Percentiles rank a stretch among this genome's conserved stretches.
Evolutionary conservation across 2,888 invertebrate genomes (phyloP).

Genomic region (Liopterus haemorrhoidalis): DNA sequence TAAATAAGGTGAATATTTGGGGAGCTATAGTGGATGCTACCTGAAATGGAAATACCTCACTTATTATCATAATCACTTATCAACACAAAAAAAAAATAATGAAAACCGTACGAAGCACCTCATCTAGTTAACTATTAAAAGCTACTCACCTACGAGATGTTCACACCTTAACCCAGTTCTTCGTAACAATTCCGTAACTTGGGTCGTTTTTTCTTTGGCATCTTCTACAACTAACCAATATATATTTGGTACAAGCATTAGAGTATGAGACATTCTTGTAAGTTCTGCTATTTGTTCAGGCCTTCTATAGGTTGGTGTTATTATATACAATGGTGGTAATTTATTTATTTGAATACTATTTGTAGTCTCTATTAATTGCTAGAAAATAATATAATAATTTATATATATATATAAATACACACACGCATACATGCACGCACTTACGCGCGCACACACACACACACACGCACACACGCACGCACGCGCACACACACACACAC

Average conservation of each 20-base stretch:
- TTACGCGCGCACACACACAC: too few species aligned
- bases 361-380: too few species aligned
- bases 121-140: conserved; percentile 6
- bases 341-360: too few species aligned
- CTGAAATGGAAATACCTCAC: not conserved
- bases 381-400: too few species aligned
- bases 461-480: too few species aligned
- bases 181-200: conserved; percentile 67
- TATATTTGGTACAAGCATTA: conserved; percentile 79
- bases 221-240: conserved; percentile 95
- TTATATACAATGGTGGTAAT: conserved; percentile 57
- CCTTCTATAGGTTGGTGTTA: conserved; percentile 70
- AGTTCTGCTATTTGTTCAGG: conserved; percentile 76
- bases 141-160: conserved; percentile 51
- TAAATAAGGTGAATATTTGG: not conserved
- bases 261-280: conserved; percentile 79
- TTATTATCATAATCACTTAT: too few species aligned
- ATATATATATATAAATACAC: too few species aligned
- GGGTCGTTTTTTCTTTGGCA: conserved; percentile 58
- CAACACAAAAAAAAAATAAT: too few species aligned
- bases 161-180: conserved; percentile 63
- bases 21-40: not conserved
- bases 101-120: too few species aligned
- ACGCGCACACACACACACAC: too few species aligned
- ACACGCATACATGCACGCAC: too few species aligned